phyloP scores from a whole-genome alignment of 2,797 vertebrate genomes.

The Notoglanidium macrostoma region DNA sequence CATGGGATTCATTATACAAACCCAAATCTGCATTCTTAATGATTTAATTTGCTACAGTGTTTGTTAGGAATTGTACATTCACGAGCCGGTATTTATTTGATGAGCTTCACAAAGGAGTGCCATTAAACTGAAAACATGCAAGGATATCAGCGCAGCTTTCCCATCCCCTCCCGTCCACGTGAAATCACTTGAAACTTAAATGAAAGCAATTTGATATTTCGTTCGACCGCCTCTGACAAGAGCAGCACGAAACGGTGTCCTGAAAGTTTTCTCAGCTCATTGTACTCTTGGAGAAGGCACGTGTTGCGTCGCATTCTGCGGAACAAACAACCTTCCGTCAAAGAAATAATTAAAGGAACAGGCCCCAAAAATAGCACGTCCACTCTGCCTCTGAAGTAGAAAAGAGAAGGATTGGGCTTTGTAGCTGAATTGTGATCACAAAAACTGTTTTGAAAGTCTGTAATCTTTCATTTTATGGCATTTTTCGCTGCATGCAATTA shows the following conservation, averaged over 20 bases:
- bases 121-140: constrained; percentile 57
- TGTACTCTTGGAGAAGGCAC: constrained; percentile 59
- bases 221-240: constrained; percentile 47
- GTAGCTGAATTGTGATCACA: constrained; percentile 89
- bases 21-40: constrained; percentile 82
- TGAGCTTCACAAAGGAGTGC: constrained; percentile 65
- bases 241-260: constrained; percentile 50
- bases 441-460: constrained; percentile 80
- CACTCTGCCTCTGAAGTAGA: constrained; percentile 84
- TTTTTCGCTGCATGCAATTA: constrained; percentile 89
- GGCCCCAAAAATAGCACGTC: constrained; percentile 86
- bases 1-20: constrained; percentile 77
- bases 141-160: constrained; percentile 30
- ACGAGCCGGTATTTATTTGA: constrained; percentile 68
- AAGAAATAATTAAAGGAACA: constrained; percentile 91
- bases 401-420: constrained; percentile 82
- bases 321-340: constrained; percentile 93
- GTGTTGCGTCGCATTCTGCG: constrained; percentile 63
- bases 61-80: constrained; percentile 63
- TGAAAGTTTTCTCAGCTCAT: constrained; percentile 39
- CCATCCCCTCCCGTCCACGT: not conserved
- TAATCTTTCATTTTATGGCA: constrained; percentile 86
- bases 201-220: constrained; percentile 60
- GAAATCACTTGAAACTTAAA: constrained; percentile 54
- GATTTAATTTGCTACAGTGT: constrained; percentile 75